Conservation (phyloP, 2,113 vertebrate species). For the Pantherophis guttatus region DNA sequence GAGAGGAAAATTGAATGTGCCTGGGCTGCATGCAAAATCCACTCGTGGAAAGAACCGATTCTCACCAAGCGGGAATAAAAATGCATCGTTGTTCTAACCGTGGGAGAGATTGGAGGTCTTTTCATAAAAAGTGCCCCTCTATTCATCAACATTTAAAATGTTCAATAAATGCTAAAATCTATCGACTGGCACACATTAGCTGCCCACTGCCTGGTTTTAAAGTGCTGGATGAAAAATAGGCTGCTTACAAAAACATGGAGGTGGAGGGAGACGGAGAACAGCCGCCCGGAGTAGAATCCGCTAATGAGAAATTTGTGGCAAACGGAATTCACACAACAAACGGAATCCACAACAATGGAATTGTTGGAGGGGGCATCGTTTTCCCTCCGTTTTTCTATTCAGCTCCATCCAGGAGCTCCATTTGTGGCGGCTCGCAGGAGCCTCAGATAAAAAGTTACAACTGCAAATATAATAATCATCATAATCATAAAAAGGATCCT, state of each 20-base stretch:
- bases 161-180: conserved; percentile 2
- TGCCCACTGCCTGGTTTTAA: not conserved
- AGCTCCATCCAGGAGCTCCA: conserved; percentile 25
- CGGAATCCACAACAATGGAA: not conserved
- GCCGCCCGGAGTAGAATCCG: conserved; percentile 19
- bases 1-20: not conserved
- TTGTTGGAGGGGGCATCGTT: conserved; percentile 11
- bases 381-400: conserved; percentile 45
- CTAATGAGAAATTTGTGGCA: conserved; percentile 29
- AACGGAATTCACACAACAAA: not conserved
- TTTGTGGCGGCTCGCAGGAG: not conserved
- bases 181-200: conserved; percentile 20
- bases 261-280: not conserved
- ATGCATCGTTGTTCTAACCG: not conserved
- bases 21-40: conserved; percentile 14
- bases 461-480: not conserved
- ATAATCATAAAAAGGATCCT: not conserved
- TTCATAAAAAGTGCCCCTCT: conserved; percentile 29
- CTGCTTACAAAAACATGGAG: not conserved
- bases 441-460: not conserved
- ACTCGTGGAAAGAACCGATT: not conserved
- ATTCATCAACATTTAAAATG: conserved; percentile 32
- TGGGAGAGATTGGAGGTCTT: not conserved
- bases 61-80: conserved; percentile 40
- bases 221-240: not conserved